Base-by-base conservation (phyloP, 2,888 invertebrate species). In the Aplocera efformata region DNA sequence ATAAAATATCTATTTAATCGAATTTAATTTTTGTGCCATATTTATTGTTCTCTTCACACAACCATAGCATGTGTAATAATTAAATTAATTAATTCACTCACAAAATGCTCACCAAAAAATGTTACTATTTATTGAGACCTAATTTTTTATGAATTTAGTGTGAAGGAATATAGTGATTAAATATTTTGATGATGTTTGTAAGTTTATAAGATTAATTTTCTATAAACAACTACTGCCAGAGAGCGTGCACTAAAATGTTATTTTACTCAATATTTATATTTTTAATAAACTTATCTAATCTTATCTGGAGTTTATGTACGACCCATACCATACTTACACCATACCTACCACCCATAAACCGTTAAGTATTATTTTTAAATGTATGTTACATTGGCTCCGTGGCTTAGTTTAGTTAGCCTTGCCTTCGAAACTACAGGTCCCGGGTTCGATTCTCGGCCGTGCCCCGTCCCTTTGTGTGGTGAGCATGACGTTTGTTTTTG, bases 261-360 rank as follows among this genome's bases (percentile, higher is more conserved):
- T 50, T 52, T 45, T 49, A 52, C 53, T 58, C 53, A 57, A 60
- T 57, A 55, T 60, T 58, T 60, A 47, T 61, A 60, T 62, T 65
- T 65, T 58, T 52, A 71, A 65, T 70, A 70, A 69, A 45, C 64
- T 50, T 63, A 60, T 63, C 41, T 52, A 52, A 55, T 58, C 42
- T 35, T 32, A 44, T 6, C 41, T 29, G 22, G 48, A 42, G 41
- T 44, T 50, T 60, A 61, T 56, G 17, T 39, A 29, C 47, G 33
- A 20, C 10, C n/a, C 10, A 9, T 17, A 10, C 13, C 13, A 17
- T 17, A 17, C 13, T 3, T 5, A 17, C n/a, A n/a, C n/a, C n/a
- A n/a, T n/a, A n/a, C n/a, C n/a, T n/a, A n/a, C n/a, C n/a, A n/a
- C n/a, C n/a, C n/a, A n/a, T n/a, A n/a, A n/a, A n/a, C n/a, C n/a